Conservation (phyloP, 2,888 invertebrate species). For the Sesia apiformis region DNA sequence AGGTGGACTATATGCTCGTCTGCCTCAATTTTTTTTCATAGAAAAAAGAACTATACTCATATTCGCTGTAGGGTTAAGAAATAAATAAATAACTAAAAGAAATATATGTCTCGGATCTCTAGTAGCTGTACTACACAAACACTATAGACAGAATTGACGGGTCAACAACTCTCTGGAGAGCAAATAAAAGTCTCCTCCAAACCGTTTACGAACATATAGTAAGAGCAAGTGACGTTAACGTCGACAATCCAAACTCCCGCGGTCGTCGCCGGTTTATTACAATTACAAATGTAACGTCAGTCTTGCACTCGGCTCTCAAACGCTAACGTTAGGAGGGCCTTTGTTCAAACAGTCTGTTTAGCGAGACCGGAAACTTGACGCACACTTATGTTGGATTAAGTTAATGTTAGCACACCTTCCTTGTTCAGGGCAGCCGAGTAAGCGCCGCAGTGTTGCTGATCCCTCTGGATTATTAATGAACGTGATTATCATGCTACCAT, state of each 20-base stretch:
- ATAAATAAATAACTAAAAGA: too few relatives aligned
- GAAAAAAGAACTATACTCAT: too few relatives aligned
- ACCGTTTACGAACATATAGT: background rate
- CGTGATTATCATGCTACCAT: background rate
- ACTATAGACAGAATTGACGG: too few relatives aligned
- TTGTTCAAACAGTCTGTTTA: background rate
- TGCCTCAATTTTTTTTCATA: too few relatives aligned
- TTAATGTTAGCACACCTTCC: background rate
- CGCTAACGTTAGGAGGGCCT: background rate
- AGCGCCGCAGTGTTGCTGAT: background rate
- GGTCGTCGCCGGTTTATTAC: constrained; percentile 8
- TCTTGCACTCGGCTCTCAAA: background rate
- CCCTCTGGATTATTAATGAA: background rate
- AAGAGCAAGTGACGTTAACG: constrained; percentile 8
- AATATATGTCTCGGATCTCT: too few relatives aligned
- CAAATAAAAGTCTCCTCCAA: background rate
- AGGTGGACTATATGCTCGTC: too few relatives aligned
- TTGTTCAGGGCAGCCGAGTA: background rate
- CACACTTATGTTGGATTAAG: background rate
- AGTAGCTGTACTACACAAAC: too few relatives aligned
- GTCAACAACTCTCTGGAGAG: too few relatives aligned
- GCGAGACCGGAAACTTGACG: background rate
- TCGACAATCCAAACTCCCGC: constrained; percentile 8
- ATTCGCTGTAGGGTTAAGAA: too few relatives aligned
- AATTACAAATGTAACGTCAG: constrained; percentile 10